Evolutionary conservation across 2,113 vertebrate genomes (phyloP).

Genomic region (Oriolus oriolus): DNA sequence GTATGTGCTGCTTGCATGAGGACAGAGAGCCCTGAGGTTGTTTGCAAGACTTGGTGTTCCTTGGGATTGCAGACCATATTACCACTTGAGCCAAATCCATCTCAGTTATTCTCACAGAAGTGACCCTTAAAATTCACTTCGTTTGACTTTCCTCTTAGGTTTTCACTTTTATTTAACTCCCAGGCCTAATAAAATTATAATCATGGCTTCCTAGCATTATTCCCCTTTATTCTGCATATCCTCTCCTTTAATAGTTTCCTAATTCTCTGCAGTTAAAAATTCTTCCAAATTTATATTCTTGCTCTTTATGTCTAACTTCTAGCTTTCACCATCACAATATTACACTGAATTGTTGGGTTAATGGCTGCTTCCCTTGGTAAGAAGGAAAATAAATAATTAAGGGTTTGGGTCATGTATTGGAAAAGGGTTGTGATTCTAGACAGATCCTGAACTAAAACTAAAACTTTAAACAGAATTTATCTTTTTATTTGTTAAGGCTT

Average conservation of each 20-base stretch:
- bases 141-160: neutral
- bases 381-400: neutral
- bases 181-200: neutral
- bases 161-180: slow-evolving; percentile 33
- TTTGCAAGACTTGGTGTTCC: neutral
- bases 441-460: neutral
- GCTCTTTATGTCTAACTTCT: neutral
- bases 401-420: neutral
- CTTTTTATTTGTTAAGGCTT: neutral
- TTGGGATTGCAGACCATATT: neutral
- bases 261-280: slow-evolving; percentile 4
- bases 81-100: neutral
- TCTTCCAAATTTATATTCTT: neutral
- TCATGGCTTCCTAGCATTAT: neutral
- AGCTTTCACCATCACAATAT: neutral
- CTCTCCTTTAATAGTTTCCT: neutral
- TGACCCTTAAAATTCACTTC: neutral
- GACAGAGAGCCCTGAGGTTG: neutral
- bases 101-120: neutral
- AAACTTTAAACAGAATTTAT: neutral
- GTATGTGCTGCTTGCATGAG: neutral
- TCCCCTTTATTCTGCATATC: neutral
- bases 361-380: neutral
- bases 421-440: neutral
- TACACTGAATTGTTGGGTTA: neutral